A percentile compares a stretch with the other conserved stretches of the same genome.
These are phyloP conservation scores for Xenus cinereus DNA, from an alignment of 2,113 vertebrate genomes.

Conservation along the genomic window DNA sequence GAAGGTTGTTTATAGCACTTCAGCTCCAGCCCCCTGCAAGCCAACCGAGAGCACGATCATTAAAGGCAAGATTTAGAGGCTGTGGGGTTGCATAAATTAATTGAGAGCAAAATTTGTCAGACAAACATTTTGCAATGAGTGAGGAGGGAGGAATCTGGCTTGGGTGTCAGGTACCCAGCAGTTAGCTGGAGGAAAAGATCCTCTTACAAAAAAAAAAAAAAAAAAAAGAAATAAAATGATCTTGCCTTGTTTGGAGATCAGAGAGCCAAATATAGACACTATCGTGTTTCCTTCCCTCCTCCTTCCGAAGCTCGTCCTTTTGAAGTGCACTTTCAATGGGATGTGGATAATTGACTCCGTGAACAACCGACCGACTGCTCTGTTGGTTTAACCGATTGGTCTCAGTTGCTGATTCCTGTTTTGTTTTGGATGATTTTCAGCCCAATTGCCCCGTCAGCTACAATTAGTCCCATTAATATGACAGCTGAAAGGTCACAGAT, in stretches of 20 bases:
- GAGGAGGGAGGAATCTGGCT: not conserved
- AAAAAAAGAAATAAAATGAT: not conserved
- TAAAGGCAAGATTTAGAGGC: conserved; percentile 14
- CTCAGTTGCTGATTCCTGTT: conserved; percentile 49
- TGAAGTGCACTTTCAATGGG: conserved; percentile 62
- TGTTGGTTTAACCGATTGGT: conserved; percentile 36
- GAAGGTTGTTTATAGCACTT: conserved; percentile 27
- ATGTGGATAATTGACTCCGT: conserved; percentile 56
- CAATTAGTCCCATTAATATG: conserved; percentile 39
- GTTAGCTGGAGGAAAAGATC: not conserved
- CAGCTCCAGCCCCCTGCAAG: not conserved
- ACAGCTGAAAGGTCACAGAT: conserved; percentile 22
- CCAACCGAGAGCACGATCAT: not conserved
- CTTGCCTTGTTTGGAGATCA: conserved; percentile 24
- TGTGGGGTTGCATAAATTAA: not conserved
- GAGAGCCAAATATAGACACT: conserved; percentile 56
- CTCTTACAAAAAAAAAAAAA: not conserved
- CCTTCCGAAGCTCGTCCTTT: conserved; percentile 37
- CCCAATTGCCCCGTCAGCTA: conserved; percentile 31
- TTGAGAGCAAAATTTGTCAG: not conserved
- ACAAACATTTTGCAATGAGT: not conserved
- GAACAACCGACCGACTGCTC: not conserved
- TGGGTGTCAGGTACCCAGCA: not conserved
- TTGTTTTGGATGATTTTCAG: conserved; percentile 65
- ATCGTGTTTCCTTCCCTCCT: conserved; percentile 47